phyloP scores from a whole-genome alignment of 2,797 vertebrate genomes.

The Scolopax bukidnonensis region DNA sequence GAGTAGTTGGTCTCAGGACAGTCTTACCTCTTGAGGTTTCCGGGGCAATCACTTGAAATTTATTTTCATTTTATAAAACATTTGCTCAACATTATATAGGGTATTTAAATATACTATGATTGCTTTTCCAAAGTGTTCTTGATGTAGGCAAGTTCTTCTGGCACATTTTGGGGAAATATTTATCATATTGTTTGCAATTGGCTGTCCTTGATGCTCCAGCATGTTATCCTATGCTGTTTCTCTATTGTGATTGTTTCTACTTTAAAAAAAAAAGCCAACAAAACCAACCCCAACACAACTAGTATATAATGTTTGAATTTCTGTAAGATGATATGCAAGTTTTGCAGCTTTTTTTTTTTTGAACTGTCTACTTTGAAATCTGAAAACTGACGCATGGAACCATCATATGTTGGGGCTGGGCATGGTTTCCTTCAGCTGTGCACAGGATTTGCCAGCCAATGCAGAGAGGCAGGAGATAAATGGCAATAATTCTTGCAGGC shows the following conservation, averaged over 20 bases:
- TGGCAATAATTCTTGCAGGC: background rate
- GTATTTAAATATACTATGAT: background rate
- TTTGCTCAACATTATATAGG: background rate
- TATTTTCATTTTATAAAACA: conserved; percentile 41
- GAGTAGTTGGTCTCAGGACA: conserved; percentile 43
- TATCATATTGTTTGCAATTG: background rate
- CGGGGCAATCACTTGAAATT: conserved; percentile 41
- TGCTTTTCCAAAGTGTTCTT: background rate
- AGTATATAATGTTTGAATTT: background rate
- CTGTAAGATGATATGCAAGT: background rate
- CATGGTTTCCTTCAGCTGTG: background rate
- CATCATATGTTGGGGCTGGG: background rate
- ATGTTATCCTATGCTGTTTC: background rate
- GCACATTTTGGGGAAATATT: background rate
- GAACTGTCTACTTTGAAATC: background rate
- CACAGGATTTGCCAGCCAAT: background rate
- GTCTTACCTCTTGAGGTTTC: conserved; percentile 51
- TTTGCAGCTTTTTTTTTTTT: background rate
- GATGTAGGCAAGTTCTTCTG: background rate
- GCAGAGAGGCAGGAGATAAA: too few species aligned
- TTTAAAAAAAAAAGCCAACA: background rate
- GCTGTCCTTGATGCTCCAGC: background rate
- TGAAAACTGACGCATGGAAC: background rate
- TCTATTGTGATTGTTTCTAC: background rate
- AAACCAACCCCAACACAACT: too few species aligned